phyloP scores from a whole-genome alignment of 2,797 vertebrate genomes.

The Simalia tracyae region DNA sequence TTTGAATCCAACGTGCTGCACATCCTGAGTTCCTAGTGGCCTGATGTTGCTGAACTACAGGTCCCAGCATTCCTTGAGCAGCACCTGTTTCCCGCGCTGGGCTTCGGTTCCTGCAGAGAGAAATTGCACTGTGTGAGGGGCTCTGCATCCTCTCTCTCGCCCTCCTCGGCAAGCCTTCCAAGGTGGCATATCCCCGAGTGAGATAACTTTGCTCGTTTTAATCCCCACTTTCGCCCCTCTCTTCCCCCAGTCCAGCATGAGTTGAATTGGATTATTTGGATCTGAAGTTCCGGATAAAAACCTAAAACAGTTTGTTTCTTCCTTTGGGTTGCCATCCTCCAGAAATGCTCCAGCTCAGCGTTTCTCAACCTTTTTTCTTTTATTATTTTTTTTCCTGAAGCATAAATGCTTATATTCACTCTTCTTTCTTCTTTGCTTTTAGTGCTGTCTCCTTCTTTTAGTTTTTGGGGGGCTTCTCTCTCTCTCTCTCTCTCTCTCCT shows the following conservation, averaged over 20 bases:
- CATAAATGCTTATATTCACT: neutral
- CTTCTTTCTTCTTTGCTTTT: conserved; percentile 34
- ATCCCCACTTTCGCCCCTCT: neutral
- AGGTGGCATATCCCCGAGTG: too few species aligned
- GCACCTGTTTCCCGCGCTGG: neutral
- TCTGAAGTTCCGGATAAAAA: neutral
- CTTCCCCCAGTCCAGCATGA: neutral
- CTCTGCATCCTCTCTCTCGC: neutral
- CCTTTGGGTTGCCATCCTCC: neutral
- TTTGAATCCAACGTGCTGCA: neutral
- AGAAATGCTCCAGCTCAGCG: neutral
- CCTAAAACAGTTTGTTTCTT: neutral
- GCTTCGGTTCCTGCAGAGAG: neutral
- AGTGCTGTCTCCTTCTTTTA: conserved; percentile 39
- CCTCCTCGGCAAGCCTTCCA: too few species aligned
- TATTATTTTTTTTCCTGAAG: neutral
- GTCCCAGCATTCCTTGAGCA: neutral
- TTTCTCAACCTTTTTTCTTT: neutral
- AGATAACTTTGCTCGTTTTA: neutral
- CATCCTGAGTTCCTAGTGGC: neutral
- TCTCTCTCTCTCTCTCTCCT: neutral
- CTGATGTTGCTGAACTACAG: neutral
- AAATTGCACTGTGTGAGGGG: neutral
- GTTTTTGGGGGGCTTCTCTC: neutral
- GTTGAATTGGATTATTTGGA: neutral